These are phyloP conservation scores for Pipistrellus pipistrellus DNA, from an alignment of 2,797 vertebrate species.

Conservation along the genomic window DNA sequence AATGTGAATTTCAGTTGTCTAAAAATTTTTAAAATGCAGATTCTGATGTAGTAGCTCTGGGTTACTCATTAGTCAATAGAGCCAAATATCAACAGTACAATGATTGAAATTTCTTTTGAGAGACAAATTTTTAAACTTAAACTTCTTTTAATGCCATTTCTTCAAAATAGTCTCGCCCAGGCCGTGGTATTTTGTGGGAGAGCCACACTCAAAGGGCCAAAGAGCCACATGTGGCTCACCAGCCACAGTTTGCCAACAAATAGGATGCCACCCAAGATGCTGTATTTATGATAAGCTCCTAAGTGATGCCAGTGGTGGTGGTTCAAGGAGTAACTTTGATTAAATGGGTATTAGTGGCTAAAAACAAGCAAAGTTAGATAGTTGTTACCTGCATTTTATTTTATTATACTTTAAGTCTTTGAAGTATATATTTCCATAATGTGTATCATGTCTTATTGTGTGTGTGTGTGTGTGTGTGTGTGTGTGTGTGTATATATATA, in stretches of 20 bases:
- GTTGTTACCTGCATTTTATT: neutral
- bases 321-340: neutral
- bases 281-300: neutral
- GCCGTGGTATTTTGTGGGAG: too few species aligned
- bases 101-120: too few species aligned
- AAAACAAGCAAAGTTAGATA: neutral
- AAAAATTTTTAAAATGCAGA: neutral
- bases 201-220: too few species aligned
- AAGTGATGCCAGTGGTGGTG: neutral
- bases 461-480: too few species aligned
- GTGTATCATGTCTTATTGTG: neutral
- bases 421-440: neutral
- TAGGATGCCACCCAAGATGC: neutral
- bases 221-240: too few species aligned
- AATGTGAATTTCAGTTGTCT: neutral
- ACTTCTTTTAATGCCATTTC: too few species aligned
- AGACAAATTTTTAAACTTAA: too few species aligned
- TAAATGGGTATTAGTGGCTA: neutral
- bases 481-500: too few species aligned
- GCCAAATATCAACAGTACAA: too few species aligned
- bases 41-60: neutral
- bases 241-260: too few species aligned
- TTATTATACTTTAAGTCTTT: slow-evolving; percentile 2
- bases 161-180: too few species aligned
- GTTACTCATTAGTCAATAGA: too few species aligned